These are phyloP conservation scores for Adelosebastes latens DNA, from an alignment of 2,797 vertebrate genomes.

Conservation along the genomic window DNA sequence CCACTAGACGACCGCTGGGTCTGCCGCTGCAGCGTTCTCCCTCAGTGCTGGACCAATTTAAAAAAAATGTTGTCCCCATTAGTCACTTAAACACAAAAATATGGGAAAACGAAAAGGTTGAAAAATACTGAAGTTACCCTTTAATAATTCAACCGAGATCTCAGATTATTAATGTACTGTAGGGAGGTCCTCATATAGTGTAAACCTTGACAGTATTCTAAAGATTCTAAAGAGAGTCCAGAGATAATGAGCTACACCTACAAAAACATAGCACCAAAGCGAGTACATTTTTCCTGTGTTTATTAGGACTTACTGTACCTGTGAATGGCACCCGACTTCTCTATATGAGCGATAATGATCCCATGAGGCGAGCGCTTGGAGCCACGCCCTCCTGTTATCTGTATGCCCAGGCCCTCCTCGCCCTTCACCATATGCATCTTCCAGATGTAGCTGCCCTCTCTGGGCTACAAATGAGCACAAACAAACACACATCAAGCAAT, in stretches of 20 bases:
- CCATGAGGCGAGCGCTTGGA: conserved; percentile 94
- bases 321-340: conserved; percentile 91
- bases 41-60: too few relatives aligned
- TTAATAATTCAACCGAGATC: background rate
- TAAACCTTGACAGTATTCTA: background rate
- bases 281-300: too few relatives aligned
- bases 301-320: conserved; percentile 82
- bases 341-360: conserved; percentile 91
- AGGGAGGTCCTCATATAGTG: background rate
- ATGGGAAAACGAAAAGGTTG: background rate
- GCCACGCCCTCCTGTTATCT: conserved; percentile 95
- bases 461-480: conserved; percentile 71
- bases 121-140: background rate
- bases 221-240: background rate
- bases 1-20: too few relatives aligned
- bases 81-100: background rate
- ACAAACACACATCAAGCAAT: background rate
- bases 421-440: conserved; percentile 98
- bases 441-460: conserved; percentile 93
- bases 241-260: background rate
- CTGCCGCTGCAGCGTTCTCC: too few relatives aligned
- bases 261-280: background rate
- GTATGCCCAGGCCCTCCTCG: conserved; percentile 92
- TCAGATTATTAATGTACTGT: background rate
- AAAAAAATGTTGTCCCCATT: too few relatives aligned